Evolutionary conservation across 35 echinoderm and acorn worm genomes (phyloP).

Genomic region (Ptychodera flava): DNA sequence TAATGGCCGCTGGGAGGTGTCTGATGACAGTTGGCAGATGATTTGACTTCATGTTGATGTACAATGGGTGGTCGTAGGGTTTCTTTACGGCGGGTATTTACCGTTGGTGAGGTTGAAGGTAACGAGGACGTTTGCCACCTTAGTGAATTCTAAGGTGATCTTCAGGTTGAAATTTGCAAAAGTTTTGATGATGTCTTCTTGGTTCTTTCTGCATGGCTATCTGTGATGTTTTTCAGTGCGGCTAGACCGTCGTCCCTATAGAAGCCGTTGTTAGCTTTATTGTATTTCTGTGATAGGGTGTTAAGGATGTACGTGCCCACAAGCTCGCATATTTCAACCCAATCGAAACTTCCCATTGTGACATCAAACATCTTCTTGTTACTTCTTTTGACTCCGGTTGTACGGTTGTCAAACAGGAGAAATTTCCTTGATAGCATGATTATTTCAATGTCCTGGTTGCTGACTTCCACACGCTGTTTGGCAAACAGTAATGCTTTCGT

Average conservation of each 20-base stretch:
- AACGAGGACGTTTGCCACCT: not conserved
- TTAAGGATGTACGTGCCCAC: not conserved
- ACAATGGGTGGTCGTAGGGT: slow-evolving; percentile 25
- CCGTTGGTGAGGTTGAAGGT: slow-evolving; percentile 14
- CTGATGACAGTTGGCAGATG: slow-evolving; percentile 5
- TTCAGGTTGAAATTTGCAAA: not conserved
- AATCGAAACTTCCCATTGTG: slow-evolving; percentile 16
- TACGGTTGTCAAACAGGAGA: slow-evolving; percentile 7
- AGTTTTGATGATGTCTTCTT: not conserved
- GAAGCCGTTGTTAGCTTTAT: not conserved
- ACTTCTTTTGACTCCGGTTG: not conserved
- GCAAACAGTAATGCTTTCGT: not conserved
- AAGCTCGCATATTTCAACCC: slow-evolving; percentile 17
- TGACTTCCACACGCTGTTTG: not conserved
- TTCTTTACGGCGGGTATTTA: slow-evolving; percentile 9
- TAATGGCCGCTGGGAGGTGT: not conserved
- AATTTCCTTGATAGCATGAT: slow-evolving; percentile 11
- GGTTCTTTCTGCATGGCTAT: not conserved
- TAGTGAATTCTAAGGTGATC: not conserved
- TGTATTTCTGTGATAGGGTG: not conserved
- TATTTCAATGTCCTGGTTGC: not conserved
- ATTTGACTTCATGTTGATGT: slow-evolving; percentile 21
- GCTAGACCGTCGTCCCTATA: slow-evolving; percentile 6
- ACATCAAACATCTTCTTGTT: not conserved
- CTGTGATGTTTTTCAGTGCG: slow-evolving; percentile 12